A percentile compares a stretch with the other conserved stretches of the same genome.
These are phyloP conservation scores for Gymnogyps californianus DNA, from an alignment of 2,113 vertebrate genomes.

Conservation along the genomic window DNA sequence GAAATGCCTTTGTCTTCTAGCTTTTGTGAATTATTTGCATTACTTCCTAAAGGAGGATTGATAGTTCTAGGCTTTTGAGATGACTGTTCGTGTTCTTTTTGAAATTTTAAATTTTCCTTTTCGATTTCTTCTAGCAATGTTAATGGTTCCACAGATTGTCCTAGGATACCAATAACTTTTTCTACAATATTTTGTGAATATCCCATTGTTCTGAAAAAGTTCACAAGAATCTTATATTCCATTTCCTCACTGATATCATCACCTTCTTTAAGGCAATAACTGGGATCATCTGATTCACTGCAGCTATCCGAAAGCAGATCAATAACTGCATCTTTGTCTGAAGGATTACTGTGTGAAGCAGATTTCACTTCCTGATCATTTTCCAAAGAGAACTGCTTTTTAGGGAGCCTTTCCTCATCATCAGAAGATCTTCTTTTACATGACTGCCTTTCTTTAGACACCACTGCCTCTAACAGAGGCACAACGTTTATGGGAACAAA, in stretches of 20 bases:
- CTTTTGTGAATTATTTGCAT: background rate
- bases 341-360: background rate
- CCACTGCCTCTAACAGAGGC: background rate
- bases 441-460: conserved; percentile 80
- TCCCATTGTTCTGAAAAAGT: conserved; percentile 98
- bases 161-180: conserved; percentile 84
- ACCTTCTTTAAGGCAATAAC: conserved; percentile 63
- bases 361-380: conserved; percentile 50
- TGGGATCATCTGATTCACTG: conserved; percentile 14
- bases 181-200: conserved; percentile 91
- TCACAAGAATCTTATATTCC: conserved; percentile 93
- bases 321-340: conserved; percentile 33
- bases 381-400: conserved; percentile 91
- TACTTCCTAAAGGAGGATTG: background rate
- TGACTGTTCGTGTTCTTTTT: conserved; percentile 40
- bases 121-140: conserved; percentile 89
- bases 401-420: conserved; percentile 88
- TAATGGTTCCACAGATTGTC: conserved; percentile 88
- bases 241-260: conserved; percentile 86
- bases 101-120: conserved; percentile 76
- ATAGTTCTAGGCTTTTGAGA: background rate
- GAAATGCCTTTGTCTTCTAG: conserved; percentile 18
- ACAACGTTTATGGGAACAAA: conserved; percentile 62
- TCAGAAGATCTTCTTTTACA: conserved; percentile 91
- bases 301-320: conserved; percentile 41